A percentile compares a stretch with the other conserved stretches of the same genome.
phyloP scores from a whole-genome alignment of 1,140 invertebrate species.

The Brachionus asplanchnoidis region DNA sequence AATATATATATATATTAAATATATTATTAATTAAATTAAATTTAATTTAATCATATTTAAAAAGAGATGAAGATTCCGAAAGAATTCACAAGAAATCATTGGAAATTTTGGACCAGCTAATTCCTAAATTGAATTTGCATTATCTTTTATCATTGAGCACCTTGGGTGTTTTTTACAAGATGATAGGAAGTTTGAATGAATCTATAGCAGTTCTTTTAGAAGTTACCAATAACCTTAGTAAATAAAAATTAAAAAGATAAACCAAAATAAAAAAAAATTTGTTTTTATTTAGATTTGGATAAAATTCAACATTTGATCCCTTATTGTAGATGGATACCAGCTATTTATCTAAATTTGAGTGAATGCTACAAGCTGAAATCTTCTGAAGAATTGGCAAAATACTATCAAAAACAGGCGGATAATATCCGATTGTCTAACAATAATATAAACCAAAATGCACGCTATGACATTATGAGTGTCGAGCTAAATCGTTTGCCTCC shows the following conservation, averaged over 20 bases:
- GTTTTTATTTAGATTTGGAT: constrained; percentile 10
- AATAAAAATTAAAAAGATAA: background rate
- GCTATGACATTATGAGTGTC: background rate
- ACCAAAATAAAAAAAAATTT: background rate
- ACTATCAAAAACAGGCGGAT: constrained; percentile 34
- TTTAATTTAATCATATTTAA: background rate
- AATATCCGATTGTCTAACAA: background rate
- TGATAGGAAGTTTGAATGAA: constrained; percentile 31
- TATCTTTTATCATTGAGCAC: constrained; percentile 30
- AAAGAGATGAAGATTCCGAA: constrained; percentile 27
- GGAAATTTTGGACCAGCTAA: background rate
- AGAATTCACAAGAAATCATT: constrained; percentile 33
- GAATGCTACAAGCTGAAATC: constrained; percentile 31
- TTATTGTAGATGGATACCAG: constrained; percentile 34
- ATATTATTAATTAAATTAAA: too few relatives aligned
- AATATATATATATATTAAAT: too few relatives aligned
- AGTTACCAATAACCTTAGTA: constrained; percentile 19
- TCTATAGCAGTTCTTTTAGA: constrained; percentile 30
- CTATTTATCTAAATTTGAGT: constrained; percentile 23
- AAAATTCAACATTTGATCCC: background rate
- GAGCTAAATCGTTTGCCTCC: constrained; percentile 14
- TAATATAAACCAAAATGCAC: background rate
- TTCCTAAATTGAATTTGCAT: background rate
- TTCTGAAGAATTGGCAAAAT: constrained; percentile 1
- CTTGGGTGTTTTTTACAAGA: constrained; percentile 38